Percentiles rank a stretch among this genome's conserved stretches.
Evolutionary conservation across 2,113 vertebrate genomes (phyloP).

Genomic region (Nycticryphes semicollaris): DNA sequence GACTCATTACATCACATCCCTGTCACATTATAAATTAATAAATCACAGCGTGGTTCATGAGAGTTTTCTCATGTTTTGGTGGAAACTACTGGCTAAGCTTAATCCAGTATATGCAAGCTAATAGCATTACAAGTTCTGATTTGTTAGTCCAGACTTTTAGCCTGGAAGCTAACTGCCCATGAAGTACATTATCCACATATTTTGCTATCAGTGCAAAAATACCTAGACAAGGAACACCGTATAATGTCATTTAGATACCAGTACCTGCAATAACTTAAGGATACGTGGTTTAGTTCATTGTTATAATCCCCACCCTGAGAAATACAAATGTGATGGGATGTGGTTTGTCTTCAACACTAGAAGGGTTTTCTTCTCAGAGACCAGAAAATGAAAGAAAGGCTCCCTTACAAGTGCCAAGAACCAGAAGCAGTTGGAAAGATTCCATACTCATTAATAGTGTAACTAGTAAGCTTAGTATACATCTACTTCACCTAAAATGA

Average conservation of each 20-base stretch:
- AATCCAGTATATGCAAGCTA: background rate
- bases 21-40: background rate
- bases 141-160: background rate
- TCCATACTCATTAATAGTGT: background rate
- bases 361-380: background rate
- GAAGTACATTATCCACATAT: background rate
- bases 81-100: background rate
- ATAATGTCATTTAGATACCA: background rate
- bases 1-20: background rate
- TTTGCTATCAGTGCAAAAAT: background rate
- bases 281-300: background rate
- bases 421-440: background rate
- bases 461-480: background rate
- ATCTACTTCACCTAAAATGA: background rate
- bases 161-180: background rate
- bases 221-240: background rate
- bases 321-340: background rate
- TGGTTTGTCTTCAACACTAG: background rate
- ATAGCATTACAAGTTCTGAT: background rate
- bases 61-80: background rate
- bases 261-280: background rate
- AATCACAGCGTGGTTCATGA: background rate
- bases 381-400: background rate
- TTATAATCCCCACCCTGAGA: background rate
- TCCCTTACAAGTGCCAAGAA: background rate